phyloP scores from a whole-genome alignment of 2,888 invertebrate species.

The Heliconius charithonia region DNA sequence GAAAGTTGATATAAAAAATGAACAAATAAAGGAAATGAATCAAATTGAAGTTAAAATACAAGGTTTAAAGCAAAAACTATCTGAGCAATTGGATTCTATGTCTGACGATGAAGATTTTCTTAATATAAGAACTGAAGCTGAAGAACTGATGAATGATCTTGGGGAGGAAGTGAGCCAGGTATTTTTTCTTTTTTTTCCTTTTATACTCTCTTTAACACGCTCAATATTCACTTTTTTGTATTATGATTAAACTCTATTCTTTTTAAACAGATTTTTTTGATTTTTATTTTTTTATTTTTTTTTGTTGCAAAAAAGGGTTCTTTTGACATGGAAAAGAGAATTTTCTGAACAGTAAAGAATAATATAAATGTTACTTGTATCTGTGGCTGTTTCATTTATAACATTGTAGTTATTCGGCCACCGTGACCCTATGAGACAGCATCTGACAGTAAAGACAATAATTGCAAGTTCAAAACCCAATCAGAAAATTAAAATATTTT shows the following conservation, averaged over 20 bases:
- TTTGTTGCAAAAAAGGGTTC: too few species aligned
- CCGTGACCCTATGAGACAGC: too few species aligned
- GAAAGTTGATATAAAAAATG: constrained; percentile 61
- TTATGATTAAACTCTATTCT: not conserved
- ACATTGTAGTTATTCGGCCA: too few species aligned
- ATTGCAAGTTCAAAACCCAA: too few species aligned
- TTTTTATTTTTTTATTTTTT: too few species aligned
- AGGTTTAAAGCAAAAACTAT: constrained; percentile 74
- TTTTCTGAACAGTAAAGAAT: too few species aligned
- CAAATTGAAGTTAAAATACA: constrained; percentile 86
- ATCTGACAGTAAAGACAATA: too few species aligned
- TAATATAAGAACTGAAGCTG: constrained; percentile 86
- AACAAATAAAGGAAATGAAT: constrained; percentile 73
- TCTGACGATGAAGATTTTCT: constrained; percentile 87
- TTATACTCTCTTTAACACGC: not conserved
- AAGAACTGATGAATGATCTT: constrained; percentile 80
- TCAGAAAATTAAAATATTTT: too few species aligned
- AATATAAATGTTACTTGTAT: too few species aligned
- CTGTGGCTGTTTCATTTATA: too few species aligned
- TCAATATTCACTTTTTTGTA: not conserved
- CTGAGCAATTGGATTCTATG: constrained; percentile 80
- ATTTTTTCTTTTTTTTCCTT: not conserved
- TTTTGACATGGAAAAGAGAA: too few species aligned
- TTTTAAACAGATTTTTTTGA: not conserved
- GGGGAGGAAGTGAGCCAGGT: constrained; percentile 80